phyloP scores from a whole-genome alignment of 1,140 invertebrate species.

The Scaptomyza pallida region DNA sequence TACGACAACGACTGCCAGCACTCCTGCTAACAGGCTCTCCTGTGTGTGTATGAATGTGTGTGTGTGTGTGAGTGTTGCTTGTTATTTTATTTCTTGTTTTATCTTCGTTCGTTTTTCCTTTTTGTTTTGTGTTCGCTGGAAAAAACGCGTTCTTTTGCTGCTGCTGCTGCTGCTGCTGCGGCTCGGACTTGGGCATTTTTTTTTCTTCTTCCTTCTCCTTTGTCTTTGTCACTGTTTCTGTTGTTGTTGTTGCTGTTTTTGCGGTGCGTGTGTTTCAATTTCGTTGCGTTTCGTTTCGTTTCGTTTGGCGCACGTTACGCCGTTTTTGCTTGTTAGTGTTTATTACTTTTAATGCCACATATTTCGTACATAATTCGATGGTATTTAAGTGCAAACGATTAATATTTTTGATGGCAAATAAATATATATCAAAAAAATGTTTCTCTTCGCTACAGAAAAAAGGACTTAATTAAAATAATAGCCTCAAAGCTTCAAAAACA shows the following conservation, averaged over 20 bases:
- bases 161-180: not conserved
- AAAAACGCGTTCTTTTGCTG: constrained; percentile 6
- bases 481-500: not conserved
- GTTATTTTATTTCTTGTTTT: not conserved
- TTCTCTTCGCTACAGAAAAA: too few relatives aligned
- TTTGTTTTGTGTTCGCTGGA: constrained; percentile 8
- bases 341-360: not conserved
- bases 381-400: constrained; percentile 16
- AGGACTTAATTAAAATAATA: constrained; percentile 3
- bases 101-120: not conserved
- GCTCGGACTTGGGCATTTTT: constrained; percentile 35
- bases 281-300: constrained; percentile 29
- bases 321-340: constrained; percentile 12
- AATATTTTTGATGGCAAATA: too few relatives aligned
- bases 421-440: too few relatives aligned
- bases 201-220: constrained; percentile 22
- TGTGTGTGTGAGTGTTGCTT: constrained; percentile 5
- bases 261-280: constrained; percentile 42
- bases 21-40: not conserved
- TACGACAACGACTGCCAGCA: too few relatives aligned
- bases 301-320: constrained; percentile 35
- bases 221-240: constrained; percentile 15
- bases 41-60: not conserved
- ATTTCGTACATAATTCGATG: constrained; percentile 20
- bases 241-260: constrained; percentile 1